Evolutionary conservation across 2,888 invertebrate species (phyloP).

Genomic region (Arge pagana): DNA sequence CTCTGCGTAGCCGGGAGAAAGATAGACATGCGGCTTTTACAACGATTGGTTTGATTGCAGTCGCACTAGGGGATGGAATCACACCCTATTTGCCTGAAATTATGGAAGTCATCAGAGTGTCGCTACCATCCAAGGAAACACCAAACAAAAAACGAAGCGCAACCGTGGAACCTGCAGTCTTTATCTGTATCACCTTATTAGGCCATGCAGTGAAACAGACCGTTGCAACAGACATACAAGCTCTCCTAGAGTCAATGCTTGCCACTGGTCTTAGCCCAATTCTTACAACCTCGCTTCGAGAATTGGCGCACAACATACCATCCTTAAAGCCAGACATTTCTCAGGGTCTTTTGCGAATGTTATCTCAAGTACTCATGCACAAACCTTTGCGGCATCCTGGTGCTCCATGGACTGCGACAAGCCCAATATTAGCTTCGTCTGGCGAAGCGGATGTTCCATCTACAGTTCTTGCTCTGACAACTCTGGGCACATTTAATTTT

Average conservation of each 20-base stretch:
- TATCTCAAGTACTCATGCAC: slow-evolving; percentile 89
- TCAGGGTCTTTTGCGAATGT: slow-evolving; percentile 87
- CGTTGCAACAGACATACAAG: slow-evolving; percentile 78
- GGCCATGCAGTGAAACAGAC: slow-evolving; percentile 84
- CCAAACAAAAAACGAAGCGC: slow-evolving; percentile 73
- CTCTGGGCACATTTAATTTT: slow-evolving; percentile 89
- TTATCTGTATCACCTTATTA: slow-evolving; percentile 89
- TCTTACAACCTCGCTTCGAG: slow-evolving; percentile 87
- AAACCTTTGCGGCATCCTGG: slow-evolving; percentile 83
- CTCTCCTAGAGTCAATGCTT: slow-evolving; percentile 89
- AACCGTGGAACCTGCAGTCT: slow-evolving; percentile 84
- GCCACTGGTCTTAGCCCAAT: slow-evolving; percentile 89
- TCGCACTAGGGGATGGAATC: slow-evolving; percentile 84
- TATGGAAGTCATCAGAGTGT: slow-evolving; percentile 79
- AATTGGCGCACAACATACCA: slow-evolving; percentile 87
- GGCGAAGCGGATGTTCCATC: slow-evolving; percentile 77
- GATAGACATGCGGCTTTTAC: slow-evolving; percentile 88
- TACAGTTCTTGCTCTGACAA: slow-evolving; percentile 88
- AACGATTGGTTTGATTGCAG: slow-evolving; percentile 87
- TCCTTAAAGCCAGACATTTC: slow-evolving; percentile 87
- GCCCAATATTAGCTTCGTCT: slow-evolving; percentile 60
- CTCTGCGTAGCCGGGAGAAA: slow-evolving; percentile 79
- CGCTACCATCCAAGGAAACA: slow-evolving; percentile 78
- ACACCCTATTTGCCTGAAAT: slow-evolving; percentile 80
- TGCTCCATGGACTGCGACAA: slow-evolving; percentile 63